phyloP scores from a whole-genome alignment of 1,140 invertebrate species.

The Lepidurus arcticus region DNA sequence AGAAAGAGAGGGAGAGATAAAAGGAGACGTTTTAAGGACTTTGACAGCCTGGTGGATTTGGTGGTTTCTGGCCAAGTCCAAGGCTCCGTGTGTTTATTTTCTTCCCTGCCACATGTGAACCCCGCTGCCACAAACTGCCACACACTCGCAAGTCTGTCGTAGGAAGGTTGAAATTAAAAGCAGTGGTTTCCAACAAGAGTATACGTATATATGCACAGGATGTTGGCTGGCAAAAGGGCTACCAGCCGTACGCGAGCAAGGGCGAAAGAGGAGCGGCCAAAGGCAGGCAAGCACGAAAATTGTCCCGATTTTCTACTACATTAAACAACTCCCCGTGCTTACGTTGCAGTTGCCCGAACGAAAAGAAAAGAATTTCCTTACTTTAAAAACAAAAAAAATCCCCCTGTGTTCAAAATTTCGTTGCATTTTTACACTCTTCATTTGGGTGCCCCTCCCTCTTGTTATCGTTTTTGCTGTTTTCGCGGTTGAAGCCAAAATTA shows the following conservation, averaged over 20 bases:
- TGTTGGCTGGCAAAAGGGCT: background rate
- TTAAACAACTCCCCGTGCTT: slow-evolving; percentile 17
- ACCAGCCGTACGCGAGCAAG: background rate
- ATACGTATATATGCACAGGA: background rate
- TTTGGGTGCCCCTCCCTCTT: background rate
- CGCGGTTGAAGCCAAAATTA: background rate
- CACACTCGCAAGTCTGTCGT: slow-evolving; percentile 17
- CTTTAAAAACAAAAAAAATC: background rate
- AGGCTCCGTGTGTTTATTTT: slow-evolving; percentile 16
- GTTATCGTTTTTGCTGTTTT: background rate
- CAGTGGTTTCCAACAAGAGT: background rate
- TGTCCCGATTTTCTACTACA: slow-evolving; percentile 19
- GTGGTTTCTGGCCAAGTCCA: slow-evolving; percentile 4
- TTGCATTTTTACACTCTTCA: background rate
- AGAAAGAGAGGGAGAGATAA: background rate
- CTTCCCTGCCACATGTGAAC: slow-evolving; percentile 17
- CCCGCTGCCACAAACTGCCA: slow-evolving; percentile 20
- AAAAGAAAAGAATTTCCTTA: background rate
- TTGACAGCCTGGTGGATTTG: slow-evolving; percentile 21
- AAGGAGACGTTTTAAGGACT: slow-evolving; percentile 21
- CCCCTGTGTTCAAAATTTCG: background rate
- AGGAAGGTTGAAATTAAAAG: slow-evolving; percentile 19
- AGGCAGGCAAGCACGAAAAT: slow-evolving; percentile 18
- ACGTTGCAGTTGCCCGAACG: background rate
- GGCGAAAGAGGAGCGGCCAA: background rate